These are phyloP conservation scores for Argyra leucocephala DNA, from an alignment of 2,888 invertebrate species.

Conservation along the genomic window DNA sequence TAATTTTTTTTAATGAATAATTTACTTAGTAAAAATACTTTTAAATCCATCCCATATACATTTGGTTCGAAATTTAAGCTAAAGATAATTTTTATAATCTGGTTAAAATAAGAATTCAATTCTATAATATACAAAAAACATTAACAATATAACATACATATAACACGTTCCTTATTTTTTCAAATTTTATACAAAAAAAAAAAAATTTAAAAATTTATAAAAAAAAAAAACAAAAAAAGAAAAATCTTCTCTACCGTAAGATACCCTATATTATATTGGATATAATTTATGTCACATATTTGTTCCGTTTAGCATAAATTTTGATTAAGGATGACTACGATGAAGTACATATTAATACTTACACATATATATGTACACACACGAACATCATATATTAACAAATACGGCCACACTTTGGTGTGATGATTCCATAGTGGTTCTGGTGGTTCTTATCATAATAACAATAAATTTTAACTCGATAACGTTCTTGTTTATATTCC, in stretches of 20 bases:
- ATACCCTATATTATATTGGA: not conserved
- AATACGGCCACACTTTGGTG: not conserved
- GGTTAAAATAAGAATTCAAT: not conserved
- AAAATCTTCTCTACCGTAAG: not conserved
- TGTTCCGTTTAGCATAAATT: constrained; percentile 13
- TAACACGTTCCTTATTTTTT: not conserved
- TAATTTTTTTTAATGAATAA: no score
- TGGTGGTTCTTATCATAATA: constrained; percentile 7
- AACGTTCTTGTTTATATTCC: not conserved
- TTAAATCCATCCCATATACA: not conserved
- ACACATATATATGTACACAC: not conserved
- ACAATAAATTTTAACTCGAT: constrained; percentile 9
- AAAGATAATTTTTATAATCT: not conserved
- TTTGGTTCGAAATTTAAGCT: not conserved
- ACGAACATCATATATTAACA: not conserved
- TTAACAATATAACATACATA: not conserved
- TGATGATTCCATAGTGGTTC: constrained; percentile 7
- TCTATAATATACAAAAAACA: not conserved
- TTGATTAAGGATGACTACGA: constrained; percentile 10
- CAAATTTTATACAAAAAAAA: no score
- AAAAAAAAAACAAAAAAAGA: not conserved
- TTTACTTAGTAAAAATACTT: no score
- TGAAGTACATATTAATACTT: not conserved
- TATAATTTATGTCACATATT: constrained; percentile 11
- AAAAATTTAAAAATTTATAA: not conserved